Percentiles rank a stretch among this genome's conserved stretches.
Evolutionary conservation across 2,888 invertebrate species (phyloP).

Genomic region (Philopedon plagiatum): DNA sequence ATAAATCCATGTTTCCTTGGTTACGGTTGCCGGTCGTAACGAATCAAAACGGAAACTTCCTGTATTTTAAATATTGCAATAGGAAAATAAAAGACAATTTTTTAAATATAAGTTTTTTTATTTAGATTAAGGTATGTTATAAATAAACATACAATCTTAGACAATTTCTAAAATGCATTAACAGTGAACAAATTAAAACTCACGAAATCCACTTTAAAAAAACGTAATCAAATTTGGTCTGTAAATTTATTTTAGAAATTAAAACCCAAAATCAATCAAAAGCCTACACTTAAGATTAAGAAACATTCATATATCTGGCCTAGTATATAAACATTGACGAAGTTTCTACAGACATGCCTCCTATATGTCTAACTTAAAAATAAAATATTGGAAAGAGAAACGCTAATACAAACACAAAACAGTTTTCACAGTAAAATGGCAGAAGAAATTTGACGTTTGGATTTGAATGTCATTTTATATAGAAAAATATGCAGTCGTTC

Average conservation of each 20-base stretch:
- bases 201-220: not conserved
- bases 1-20: no score
- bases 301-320: constrained; percentile 8
- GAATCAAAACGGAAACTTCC: no score
- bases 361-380: constrained; percentile 30
- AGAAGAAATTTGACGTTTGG: not conserved
- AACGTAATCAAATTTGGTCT: not conserved
- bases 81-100: not conserved
- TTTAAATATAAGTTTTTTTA: constrained; percentile 19
- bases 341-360: constrained; percentile 3
- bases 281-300: constrained; percentile 12
- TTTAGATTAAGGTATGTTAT: constrained; percentile 17
- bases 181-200: constrained; percentile 6
- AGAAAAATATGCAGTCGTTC: not conserved
- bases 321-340: constrained; percentile 15
- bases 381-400: constrained; percentile 21
- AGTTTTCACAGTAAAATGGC: constrained; percentile 6
- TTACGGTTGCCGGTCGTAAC: no score
- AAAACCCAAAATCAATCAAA: not conserved
- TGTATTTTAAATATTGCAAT: no score
- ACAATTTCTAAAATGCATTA: not conserved
- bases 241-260: not conserved
- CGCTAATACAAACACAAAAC: constrained; percentile 25
- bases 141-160: constrained; percentile 18
- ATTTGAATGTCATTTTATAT: constrained; percentile 10